Conservation (phyloP, 2,113 vertebrate genomes). For the Rhinolophus ferrumequinum region DNA sequence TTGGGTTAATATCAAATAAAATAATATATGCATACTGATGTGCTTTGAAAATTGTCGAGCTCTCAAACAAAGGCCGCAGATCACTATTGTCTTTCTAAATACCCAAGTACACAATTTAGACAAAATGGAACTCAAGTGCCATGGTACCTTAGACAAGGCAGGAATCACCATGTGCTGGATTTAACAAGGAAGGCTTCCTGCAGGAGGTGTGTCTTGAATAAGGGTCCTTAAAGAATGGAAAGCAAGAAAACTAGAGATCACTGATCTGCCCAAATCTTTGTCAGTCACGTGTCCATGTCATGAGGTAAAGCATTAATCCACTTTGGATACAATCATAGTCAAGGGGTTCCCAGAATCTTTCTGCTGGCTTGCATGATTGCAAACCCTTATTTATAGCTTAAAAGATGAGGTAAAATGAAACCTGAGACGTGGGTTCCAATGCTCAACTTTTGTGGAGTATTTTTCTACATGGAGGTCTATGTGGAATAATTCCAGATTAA, state of each 20-base stretch:
- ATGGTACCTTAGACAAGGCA: not conserved
- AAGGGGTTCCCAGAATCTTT: not conserved
- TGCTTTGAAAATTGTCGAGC: not conserved
- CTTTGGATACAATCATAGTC: not conserved
- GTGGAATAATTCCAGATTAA: not conserved
- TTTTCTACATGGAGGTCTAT: not conserved
- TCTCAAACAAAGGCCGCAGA: not conserved
- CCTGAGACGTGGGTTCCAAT: not conserved
- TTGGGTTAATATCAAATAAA: not conserved
- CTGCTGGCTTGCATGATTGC: conserved; percentile 10
- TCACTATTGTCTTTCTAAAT: not conserved
- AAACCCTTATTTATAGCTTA: conserved; percentile 3
- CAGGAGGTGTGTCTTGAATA: not conserved
- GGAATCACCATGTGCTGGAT: not conserved
- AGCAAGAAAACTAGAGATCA: not conserved
- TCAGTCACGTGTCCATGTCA: not conserved
- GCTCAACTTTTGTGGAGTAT: not conserved
- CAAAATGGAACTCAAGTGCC: not conserved
- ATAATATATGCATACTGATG: not conserved
- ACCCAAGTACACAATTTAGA: not conserved
- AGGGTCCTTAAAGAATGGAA: not conserved
- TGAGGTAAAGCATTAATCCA: not conserved
- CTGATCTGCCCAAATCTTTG: not conserved
- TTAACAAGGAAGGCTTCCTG: not conserved
- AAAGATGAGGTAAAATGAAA: not conserved